phyloP scores from a whole-genome alignment of 2,797 vertebrate species.

The Scolopax rusticola region DNA sequence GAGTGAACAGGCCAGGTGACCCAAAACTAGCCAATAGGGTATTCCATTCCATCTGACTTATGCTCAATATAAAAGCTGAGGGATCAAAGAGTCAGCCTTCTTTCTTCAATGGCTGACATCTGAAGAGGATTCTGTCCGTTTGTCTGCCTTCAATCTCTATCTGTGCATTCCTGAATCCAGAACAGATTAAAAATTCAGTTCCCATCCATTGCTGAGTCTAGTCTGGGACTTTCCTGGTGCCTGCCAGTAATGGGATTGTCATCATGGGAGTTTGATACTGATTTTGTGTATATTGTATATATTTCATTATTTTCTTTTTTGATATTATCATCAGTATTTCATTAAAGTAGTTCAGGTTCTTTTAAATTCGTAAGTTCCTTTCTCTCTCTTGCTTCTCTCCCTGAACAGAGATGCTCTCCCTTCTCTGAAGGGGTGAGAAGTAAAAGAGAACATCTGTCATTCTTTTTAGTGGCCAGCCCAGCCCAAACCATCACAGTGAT shows the following conservation, averaged over 20 bases:
- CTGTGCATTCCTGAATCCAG: background rate
- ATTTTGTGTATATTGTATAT: background rate
- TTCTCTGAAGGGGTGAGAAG: background rate
- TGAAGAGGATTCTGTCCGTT: too few relatives aligned
- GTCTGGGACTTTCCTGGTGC: background rate
- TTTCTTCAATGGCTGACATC: too few relatives aligned
- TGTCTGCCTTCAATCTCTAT: too few relatives aligned
- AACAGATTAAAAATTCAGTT: background rate
- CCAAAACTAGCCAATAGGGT: background rate
- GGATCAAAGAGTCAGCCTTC: background rate
- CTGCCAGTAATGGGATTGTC: background rate
- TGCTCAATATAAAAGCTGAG: background rate
- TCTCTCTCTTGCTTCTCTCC: background rate
- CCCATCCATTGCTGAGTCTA: background rate
- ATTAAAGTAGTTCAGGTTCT: background rate
- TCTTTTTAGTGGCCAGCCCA: background rate
- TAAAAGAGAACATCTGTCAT: background rate
- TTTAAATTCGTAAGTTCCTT: background rate
- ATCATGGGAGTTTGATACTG: background rate
- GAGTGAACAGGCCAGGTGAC: background rate
- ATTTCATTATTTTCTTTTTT: background rate
- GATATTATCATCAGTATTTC: background rate
- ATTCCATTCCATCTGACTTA: background rate
- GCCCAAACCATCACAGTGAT: background rate
- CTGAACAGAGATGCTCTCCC: background rate